Conservation (phyloP, 2,797 vertebrate species). For the Odontamblyopus rebecca region DNA sequence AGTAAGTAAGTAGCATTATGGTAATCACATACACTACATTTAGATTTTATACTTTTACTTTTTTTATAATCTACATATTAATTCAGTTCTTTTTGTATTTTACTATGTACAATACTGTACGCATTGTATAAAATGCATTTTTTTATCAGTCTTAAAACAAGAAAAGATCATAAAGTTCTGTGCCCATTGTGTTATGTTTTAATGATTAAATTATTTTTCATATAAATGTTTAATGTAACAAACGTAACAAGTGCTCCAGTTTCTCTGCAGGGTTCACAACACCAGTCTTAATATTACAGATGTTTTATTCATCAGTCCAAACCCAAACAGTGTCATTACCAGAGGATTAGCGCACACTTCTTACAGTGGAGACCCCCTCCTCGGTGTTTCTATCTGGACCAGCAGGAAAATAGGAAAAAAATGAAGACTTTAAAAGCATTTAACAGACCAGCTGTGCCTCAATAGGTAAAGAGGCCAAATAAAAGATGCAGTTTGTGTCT, state of each 20-base stretch:
- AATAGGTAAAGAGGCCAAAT: background rate
- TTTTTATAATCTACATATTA: too few species aligned
- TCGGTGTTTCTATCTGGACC: constrained; percentile 8
- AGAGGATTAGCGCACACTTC: constrained; percentile 35
- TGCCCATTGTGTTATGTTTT: background rate
- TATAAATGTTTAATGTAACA: constrained; percentile 31
- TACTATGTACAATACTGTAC: background rate
- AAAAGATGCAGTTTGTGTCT: background rate
- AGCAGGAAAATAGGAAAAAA: constrained; percentile 38
- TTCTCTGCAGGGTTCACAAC: constrained; percentile 16
- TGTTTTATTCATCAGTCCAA: constrained; percentile 48
- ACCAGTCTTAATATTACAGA: constrained; percentile 33
- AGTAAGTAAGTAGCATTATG: too few species aligned
- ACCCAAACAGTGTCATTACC: constrained; percentile 39
- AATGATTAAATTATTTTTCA: background rate
- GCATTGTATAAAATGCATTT: too few species aligned
- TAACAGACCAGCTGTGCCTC: background rate
- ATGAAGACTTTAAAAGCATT: constrained; percentile 1
- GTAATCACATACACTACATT: too few species aligned
- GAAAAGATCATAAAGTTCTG: background rate
- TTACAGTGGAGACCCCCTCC: constrained; percentile 39
- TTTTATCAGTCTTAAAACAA: background rate
- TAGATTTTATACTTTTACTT: too few species aligned
- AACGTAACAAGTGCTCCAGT: constrained; percentile 29
- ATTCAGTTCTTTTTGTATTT: background rate